These are phyloP conservation scores for Lasioglossum morio DNA, from an alignment of 2,888 invertebrate species.

Conservation along the genomic window DNA sequence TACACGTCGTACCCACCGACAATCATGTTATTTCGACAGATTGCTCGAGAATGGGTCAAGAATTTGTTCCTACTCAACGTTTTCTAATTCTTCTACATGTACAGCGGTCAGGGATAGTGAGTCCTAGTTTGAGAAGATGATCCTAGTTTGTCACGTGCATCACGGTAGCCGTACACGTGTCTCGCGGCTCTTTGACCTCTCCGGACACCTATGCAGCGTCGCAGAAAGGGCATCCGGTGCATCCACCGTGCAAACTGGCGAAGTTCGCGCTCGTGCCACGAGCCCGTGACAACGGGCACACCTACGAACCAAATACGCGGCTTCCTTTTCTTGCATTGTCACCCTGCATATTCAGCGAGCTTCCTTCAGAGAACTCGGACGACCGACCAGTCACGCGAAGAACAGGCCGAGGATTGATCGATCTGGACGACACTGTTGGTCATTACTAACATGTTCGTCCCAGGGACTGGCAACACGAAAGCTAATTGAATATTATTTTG, in stretches of 20 bases:
- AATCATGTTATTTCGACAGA: background rate
- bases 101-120: conserved; percentile 36
- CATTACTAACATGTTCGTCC: background rate
- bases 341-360: conserved; percentile 76
- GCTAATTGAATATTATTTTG: background rate
- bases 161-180: conserved; percentile 59
- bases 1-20: background rate
- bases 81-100: background rate
- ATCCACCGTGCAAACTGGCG: conserved; percentile 67
- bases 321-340: conserved; percentile 52
- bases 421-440: conserved; percentile 5
- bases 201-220: conserved; percentile 55
- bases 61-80: background rate
- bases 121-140: no score
- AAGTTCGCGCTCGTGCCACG: conserved; percentile 74
- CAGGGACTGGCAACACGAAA: background rate
- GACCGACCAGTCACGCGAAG: conserved; percentile 73
- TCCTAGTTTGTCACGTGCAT: conserved; percentile 41
- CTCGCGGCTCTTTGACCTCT: conserved; percentile 50
- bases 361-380: conserved; percentile 73
- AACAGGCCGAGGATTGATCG: conserved; percentile 11
- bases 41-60: no score
- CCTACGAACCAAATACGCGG: conserved; percentile 72
- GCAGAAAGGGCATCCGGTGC: conserved; percentile 68
- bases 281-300: conserved; percentile 74